Base-by-base conservation (phyloP, 2,113 vertebrate genomes). In the Odontophorus gujanensis region DNA sequence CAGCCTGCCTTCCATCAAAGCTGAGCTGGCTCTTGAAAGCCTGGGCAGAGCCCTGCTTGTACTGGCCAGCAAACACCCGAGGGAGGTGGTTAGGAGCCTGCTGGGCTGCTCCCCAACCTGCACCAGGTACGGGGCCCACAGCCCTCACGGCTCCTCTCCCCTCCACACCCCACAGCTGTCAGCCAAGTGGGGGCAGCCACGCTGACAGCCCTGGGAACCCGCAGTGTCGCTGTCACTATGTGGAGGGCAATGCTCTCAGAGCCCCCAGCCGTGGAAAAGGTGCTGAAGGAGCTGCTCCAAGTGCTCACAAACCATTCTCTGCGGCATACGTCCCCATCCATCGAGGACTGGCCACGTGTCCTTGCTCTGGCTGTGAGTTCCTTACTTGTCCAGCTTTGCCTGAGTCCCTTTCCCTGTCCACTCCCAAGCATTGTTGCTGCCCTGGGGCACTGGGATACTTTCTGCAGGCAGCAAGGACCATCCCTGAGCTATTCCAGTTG, bases 291-390 rank as follows among this genome's bases (percentile, higher is more conserved):
- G 32, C 57, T 58, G 57, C 32, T 58, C 57, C 57, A 7, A 21
- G 32, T 58, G 32, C 57, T 58, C 57, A 58, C 5, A n/a, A 58
- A 58, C 32, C 57, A 58, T n/a, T 58, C 57, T 21, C 32, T n/a
- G 57, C 1, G 2, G 0, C 32, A 34, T 11, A 34, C 1, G 1
- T 58, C 57, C 1, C 0, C 57, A n/a, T 58, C 32, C 7, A 34
- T 1, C 1, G 19, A 1, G 57, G 57, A 58, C 57, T 1, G 32
- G 11, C 57, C 57, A 13, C 32, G 57, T n/a, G 19, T 58, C 32
- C 57, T 58, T 5, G 57, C 57, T 19, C 32, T 58, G 57, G 57
- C 57, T 2, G 57, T 58, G 57, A 58, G 57, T 58, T 58, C 19
- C 11, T 58, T 19, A 19, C 12, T 34, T 20, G 20, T 20, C 57